Evolutionary conservation across 1,140 invertebrate genomes (phyloP).

Genomic region (Lepidostoma basale): DNA sequence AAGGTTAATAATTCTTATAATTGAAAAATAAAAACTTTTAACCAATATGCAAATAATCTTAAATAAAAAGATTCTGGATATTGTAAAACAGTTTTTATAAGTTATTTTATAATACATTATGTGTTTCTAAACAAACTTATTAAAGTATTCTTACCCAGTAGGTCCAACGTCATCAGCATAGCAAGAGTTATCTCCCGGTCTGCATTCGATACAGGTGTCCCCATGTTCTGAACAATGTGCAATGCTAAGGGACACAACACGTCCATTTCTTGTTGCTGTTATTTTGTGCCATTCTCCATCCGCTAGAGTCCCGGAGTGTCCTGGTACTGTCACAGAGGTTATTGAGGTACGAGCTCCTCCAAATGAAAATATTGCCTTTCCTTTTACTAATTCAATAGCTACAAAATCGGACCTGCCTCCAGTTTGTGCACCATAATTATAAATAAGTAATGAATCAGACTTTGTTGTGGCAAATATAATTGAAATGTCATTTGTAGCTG

Average conservation of each 20-base stretch:
- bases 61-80: too few relatives aligned
- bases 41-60: too few relatives aligned
- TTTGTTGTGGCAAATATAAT: constrained; percentile 91
- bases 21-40: background rate
- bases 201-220: constrained; percentile 83
- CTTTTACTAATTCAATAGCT: constrained; percentile 84
- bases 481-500: constrained; percentile 88
- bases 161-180: constrained; percentile 85
- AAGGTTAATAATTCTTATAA: constrained; percentile 1
- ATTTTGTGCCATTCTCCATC: constrained; percentile 92
- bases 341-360: constrained; percentile 87
- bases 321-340: constrained; percentile 73
- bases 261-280: constrained; percentile 86
- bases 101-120: background rate
- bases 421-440: constrained; percentile 86
- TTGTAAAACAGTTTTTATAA: background rate
- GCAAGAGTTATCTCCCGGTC: constrained; percentile 77
- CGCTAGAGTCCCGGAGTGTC: constrained; percentile 68
- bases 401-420: constrained; percentile 91
- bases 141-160: constrained; percentile 64
- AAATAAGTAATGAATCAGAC: constrained; percentile 81
- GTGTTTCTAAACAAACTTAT: constrained; percentile 21
- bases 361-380: constrained; percentile 86
- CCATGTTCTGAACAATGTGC: constrained; percentile 82
- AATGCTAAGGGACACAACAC: constrained; percentile 83